A percentile compares a stretch with the other conserved stretches of the same genome.
Evolutionary conservation across 1,140 invertebrate genomes (phyloP).

Genomic region (Chironomus tepperi): DNA sequence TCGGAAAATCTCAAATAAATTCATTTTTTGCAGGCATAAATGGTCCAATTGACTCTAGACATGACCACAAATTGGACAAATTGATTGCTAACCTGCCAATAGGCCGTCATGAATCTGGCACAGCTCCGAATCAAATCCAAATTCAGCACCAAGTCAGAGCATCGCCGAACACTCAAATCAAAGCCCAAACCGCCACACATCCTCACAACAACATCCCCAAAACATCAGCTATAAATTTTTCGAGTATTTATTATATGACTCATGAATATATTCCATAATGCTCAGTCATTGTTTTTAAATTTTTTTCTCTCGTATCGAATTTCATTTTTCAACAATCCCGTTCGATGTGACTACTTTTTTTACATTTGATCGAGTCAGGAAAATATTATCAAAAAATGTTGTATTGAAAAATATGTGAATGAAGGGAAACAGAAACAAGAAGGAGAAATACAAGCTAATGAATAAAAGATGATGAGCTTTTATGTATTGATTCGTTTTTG

Average conservation of each 20-base stretch:
- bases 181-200: no score
- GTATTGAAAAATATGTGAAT: not conserved
- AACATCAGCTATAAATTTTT: not conserved
- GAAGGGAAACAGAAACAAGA: not conserved
- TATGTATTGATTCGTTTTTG: not conserved
- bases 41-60: no score
- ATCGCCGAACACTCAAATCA: no score
- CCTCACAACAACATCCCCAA: no score
- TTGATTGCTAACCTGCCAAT: no score
- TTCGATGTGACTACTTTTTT: not conserved
- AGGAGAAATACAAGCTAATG: not conserved
- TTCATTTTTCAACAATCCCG: not conserved
- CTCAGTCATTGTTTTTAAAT: slow-evolving; percentile 16
- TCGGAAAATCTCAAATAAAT: no score
- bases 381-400: not conserved
- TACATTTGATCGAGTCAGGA: not conserved
- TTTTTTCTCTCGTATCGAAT: slow-evolving; percentile 9
- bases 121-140: no score
- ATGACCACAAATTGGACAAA: no score
- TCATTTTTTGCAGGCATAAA: no score
- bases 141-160: no score
- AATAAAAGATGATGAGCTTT: slow-evolving; percentile 9
- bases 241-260: slow-evolving; percentile 4
- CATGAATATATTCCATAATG: slow-evolving; percentile 17
- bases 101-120: no score